Percentiles rank a stretch among this genome's conserved stretches.
Evolutionary conservation across 2,113 vertebrate species (phyloP).

Genomic region (Origma solitaria): DNA sequence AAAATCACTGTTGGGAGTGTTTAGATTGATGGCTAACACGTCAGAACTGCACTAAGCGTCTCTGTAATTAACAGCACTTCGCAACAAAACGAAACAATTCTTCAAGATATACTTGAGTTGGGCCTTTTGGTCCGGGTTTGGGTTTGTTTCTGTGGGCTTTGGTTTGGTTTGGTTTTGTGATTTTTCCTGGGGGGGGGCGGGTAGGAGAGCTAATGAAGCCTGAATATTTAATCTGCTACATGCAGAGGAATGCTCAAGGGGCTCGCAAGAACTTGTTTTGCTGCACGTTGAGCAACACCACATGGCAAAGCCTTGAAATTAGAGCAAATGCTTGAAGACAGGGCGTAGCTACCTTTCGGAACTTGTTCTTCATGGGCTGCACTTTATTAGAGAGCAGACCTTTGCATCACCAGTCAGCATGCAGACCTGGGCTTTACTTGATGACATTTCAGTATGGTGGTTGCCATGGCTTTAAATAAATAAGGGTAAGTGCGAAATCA

Average conservation of each 20-base stretch:
- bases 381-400: slow-evolving; percentile 48
- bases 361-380: background rate
- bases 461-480: slow-evolving; percentile 33
- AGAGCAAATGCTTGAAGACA: slow-evolving; percentile 39
- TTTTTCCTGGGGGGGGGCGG: accelerated
- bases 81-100: background rate
- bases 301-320: slow-evolving; percentile 39
- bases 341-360: slow-evolving; percentile 19
- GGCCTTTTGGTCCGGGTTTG: background rate
- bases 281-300: slow-evolving; percentile 48
- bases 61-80: background rate
- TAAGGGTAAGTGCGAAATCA: background rate
- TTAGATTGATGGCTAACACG: background rate
- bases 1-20: background rate
- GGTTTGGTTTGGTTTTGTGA: background rate
- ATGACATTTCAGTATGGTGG: slow-evolving; percentile 1
- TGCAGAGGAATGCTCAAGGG: background rate
- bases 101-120: background rate
- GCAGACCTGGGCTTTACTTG: background rate
- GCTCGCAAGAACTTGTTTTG: slow-evolving; percentile 38
- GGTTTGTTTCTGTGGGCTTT: background rate
- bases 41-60: background rate
- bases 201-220: background rate
- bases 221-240: background rate
- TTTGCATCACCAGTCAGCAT: background rate